Evolutionary conservation across 2,113 vertebrate genomes (phyloP).

Genomic region (Mionectes macconnelli): DNA sequence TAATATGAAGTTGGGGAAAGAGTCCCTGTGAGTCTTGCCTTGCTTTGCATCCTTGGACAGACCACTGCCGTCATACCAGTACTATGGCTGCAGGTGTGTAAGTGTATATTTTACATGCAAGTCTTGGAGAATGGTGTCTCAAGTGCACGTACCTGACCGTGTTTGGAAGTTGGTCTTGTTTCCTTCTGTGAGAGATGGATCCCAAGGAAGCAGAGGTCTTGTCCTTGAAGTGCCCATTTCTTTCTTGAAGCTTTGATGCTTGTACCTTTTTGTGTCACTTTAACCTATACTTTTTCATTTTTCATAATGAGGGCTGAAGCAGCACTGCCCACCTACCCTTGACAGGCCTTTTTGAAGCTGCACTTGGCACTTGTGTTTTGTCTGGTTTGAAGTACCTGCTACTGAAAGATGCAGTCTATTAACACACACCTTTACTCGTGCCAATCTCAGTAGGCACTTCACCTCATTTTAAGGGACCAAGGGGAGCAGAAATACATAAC

Average conservation of each 20-base stretch:
- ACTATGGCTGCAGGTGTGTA: background rate
- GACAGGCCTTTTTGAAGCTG: background rate
- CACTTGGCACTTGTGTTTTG: background rate
- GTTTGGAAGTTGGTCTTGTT: background rate
- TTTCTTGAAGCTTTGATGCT: background rate
- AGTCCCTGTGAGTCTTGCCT: background rate
- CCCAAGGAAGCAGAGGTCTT: background rate
- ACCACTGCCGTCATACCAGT: accelerated
- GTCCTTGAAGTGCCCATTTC: background rate
- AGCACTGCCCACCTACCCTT: background rate
- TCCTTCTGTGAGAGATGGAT: background rate
- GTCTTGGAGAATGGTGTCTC: background rate
- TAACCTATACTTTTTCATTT: background rate
- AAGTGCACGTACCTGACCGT: background rate
- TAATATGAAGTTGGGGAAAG: background rate
- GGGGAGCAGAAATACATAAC: background rate
- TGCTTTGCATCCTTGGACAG: background rate
- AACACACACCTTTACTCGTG: background rate
- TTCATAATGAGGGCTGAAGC: background rate
- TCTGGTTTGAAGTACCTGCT: background rate
- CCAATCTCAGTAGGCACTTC: background rate
- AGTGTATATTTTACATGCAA: background rate
- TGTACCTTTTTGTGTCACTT: background rate
- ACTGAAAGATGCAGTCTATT: background rate
- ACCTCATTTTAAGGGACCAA: background rate